Percentiles rank a stretch among this genome's conserved stretches.
Conservation (phyloP, 1,140 invertebrate species). For the Cyclina sinensis region DNA sequence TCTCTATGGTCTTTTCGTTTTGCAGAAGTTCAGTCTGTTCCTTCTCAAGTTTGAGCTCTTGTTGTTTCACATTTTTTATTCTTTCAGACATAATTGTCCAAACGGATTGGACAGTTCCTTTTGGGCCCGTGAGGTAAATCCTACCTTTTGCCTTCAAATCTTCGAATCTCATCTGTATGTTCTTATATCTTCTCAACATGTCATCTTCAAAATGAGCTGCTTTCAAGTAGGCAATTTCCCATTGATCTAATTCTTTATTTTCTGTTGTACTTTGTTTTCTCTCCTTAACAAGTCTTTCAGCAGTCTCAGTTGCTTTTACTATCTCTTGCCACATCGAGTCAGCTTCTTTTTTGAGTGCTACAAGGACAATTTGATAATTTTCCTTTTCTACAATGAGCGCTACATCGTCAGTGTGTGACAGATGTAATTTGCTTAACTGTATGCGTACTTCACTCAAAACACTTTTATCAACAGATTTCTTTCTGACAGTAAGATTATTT, state of each 20-base stretch:
- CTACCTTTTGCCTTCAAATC: neutral
- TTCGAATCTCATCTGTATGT: too few species aligned
- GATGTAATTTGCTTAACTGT: neutral
- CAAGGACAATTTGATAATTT: neutral
- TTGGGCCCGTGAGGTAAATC: neutral
- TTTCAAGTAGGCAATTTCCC: neutral
- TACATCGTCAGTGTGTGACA: neutral
- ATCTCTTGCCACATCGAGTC: neutral
- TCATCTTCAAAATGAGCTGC: neutral
- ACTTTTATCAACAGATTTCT: neutral
- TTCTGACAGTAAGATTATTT: too few species aligned
- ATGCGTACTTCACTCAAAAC: neutral
- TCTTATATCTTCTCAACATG: neutral
- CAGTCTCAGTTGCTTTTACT: neutral
- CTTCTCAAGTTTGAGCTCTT: neutral
- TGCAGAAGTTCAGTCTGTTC: conserved; percentile 43
- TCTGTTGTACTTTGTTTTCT: neutral
- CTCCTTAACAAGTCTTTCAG: neutral
- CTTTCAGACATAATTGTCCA: conserved; percentile 63
- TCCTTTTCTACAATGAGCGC: too few species aligned
- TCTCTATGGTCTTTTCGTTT: conserved; percentile 26
- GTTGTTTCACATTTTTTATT: neutral
- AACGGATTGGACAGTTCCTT: neutral
- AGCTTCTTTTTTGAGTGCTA: neutral
- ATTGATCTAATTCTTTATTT: neutral